phyloP scores from a whole-genome alignment of 2,797 vertebrate species.

The Hippocampus kuda region DNA sequence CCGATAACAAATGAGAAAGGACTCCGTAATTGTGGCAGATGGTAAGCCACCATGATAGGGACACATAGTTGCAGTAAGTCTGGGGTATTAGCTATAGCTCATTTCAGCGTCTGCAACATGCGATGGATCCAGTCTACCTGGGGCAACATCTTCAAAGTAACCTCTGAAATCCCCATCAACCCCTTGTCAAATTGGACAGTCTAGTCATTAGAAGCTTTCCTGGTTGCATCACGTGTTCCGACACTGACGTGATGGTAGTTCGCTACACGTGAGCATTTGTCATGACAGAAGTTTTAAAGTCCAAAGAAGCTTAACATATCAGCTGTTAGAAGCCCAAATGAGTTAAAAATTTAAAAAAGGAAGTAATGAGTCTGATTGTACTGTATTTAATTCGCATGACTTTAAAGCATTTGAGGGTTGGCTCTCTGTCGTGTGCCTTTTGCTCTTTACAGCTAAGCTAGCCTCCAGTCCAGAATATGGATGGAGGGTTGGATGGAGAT shows the following conservation, averaged over 20 bases:
- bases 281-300: neutral
- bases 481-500: too few species aligned
- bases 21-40: neutral
- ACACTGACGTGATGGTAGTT: neutral
- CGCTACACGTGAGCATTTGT: neutral
- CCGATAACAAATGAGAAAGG: neutral
- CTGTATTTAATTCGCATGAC: too few species aligned
- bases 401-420: too few species aligned
- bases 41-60: neutral
- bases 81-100: neutral
- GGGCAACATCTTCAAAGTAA: neutral
- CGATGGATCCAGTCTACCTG: neutral
- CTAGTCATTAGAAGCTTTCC: neutral
- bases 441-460: too few species aligned
- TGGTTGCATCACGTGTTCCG: neutral
- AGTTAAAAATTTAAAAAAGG: too few species aligned
- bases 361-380: too few species aligned
- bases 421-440: too few species aligned
- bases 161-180: neutral
- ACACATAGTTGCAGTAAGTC: neutral
- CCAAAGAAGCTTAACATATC: neutral
- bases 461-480: too few species aligned
- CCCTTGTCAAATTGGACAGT: neutral
- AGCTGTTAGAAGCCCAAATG: neutral
- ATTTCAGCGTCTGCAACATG: neutral